Conservation (phyloP, 2,888 invertebrate species). For the Branchipolynoe longqiensis region DNA sequence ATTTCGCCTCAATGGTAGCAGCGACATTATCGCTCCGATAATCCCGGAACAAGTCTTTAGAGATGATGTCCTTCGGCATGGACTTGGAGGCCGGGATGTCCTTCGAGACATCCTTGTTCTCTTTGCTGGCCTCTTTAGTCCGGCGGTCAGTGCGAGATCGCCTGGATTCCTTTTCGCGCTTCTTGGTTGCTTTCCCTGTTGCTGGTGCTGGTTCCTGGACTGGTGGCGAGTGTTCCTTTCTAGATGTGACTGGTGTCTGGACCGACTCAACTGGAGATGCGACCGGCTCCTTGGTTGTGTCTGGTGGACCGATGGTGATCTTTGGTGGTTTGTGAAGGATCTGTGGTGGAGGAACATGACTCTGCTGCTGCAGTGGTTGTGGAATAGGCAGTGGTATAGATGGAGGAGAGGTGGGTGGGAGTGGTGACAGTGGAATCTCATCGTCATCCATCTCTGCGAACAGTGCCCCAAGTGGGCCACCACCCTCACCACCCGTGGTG, state of each 20-base stretch:
- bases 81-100: background rate
- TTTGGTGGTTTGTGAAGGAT: background rate
- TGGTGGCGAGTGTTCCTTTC: slow-evolving; percentile 4
- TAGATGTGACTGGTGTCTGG: background rate
- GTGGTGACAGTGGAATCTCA: slow-evolving; percentile 26
- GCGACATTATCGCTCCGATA: background rate
- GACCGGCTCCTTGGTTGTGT: background rate
- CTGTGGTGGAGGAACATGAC: background rate
- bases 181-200: background rate
- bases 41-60: slow-evolving; percentile 27
- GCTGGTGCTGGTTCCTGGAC: background rate
- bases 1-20: background rate
- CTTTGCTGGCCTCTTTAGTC: slow-evolving; percentile 47
- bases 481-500: background rate
- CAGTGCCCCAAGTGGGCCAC: slow-evolving; percentile 41
- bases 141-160: slow-evolving; percentile 11
- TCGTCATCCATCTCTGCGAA: slow-evolving; percentile 57
- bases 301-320: too few species aligned
- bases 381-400: too few species aligned
- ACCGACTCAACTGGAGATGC: background rate
- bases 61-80: background rate
- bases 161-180: slow-evolving; percentile 20
- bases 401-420: slow-evolving; percentile 39
- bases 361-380: too few species aligned
- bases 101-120: slow-evolving; percentile 30